Evolutionary conservation across 2,113 vertebrate species (phyloP).

Genomic region (Hippolais icterina): DNA sequence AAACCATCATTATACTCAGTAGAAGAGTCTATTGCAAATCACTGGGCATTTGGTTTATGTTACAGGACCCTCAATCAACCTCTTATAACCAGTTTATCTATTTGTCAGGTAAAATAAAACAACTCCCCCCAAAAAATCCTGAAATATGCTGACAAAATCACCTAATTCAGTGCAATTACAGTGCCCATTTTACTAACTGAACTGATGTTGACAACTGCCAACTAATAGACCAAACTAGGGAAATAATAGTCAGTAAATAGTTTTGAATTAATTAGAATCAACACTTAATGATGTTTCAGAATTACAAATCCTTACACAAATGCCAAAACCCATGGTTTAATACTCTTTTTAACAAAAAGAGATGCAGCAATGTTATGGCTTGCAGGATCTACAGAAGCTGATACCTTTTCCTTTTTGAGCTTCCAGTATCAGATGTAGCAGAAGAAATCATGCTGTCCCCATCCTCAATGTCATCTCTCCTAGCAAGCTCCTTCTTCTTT

Average conservation of each 20-base stretch:
- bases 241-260: not conserved
- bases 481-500: slow-evolving; percentile 93
- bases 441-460: slow-evolving; percentile 98
- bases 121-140: not conserved
- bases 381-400: not conserved
- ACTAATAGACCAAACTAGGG: not conserved
- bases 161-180: not conserved
- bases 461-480: slow-evolving; percentile 91
- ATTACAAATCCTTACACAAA: not conserved
- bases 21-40: not conserved
- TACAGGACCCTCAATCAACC: not conserved
- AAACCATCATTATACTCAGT: not conserved
- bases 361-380: not conserved
- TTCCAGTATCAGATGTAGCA: slow-evolving; percentile 90
- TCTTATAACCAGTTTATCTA: not conserved
- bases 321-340: not conserved
- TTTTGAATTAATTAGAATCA: not conserved
- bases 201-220: not conserved
- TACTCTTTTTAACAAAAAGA: not conserved
- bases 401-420: slow-evolving; percentile 95
- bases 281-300: not conserved
- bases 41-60: not conserved
- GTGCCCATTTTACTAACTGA: not conserved
- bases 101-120: not conserved
- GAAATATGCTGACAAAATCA: not conserved